phyloP scores from a whole-genome alignment of 2,113 vertebrate species.

The Anguilla rostrata region DNA sequence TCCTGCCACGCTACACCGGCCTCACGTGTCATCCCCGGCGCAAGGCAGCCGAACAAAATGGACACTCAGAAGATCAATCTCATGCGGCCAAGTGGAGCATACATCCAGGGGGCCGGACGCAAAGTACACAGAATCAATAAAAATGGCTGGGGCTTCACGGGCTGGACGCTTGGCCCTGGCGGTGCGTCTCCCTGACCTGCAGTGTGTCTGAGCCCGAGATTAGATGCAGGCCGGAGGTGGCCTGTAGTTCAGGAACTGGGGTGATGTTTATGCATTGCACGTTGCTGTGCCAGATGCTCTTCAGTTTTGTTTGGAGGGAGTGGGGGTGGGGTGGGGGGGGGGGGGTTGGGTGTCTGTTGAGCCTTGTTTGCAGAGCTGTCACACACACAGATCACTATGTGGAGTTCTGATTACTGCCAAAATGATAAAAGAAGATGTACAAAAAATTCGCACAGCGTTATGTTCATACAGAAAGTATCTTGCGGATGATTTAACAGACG shows the following conservation, averaged over 20 bases:
- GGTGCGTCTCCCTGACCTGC: not conserved
- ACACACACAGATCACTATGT: too few relatives aligned
- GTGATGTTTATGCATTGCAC: not conserved
- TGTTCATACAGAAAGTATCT: too few relatives aligned
- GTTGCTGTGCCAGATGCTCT: not conserved
- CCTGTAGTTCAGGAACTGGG: not conserved
- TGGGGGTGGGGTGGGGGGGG: too few relatives aligned
- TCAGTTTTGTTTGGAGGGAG: too few relatives aligned
- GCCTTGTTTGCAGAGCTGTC: too few relatives aligned
- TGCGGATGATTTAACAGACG: too few relatives aligned
- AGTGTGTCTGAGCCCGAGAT: not conserved
- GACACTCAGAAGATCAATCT: not conserved
- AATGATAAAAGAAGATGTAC: too few relatives aligned
- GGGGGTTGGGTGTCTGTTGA: too few relatives aligned
- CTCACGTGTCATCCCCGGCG: not conserved
- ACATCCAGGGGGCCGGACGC: not conserved
- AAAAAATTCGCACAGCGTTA: too few relatives aligned
- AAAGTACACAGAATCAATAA: not conserved
- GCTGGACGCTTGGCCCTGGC: not conserved
- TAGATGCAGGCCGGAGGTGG: not conserved
- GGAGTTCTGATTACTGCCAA: too few relatives aligned
- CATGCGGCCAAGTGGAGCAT: not conserved
- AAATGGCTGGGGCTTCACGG: not conserved
- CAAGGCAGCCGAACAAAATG: not conserved
- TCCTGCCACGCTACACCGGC: not conserved